Percentiles rank a stretch among this genome's conserved stretches.
phyloP scores from a whole-genome alignment of 2,113 vertebrate species.

The Vimba vimba region DNA sequence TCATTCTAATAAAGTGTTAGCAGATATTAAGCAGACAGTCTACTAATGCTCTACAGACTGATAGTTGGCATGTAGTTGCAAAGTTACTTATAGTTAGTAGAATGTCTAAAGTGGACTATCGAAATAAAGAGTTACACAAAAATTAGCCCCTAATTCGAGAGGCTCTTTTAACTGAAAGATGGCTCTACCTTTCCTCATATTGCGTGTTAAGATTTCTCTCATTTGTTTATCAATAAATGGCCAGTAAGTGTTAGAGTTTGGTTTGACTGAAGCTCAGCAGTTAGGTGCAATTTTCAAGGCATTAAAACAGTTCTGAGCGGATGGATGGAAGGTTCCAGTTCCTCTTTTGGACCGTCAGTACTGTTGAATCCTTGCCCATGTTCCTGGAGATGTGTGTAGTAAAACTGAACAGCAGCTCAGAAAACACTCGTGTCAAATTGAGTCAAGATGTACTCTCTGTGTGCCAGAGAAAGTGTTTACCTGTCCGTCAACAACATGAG shows the following conservation, averaged over 20 bases:
- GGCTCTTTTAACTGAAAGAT: not conserved
- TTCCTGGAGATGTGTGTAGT: conserved; percentile 13
- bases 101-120: no score
- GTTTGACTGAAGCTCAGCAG: not conserved
- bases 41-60: no score
- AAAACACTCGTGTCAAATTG: conserved; percentile 35
- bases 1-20: no score
- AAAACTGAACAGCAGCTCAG: not conserved
- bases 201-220: not conserved
- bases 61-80: no score
- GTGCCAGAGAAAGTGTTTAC: conserved; percentile 31
- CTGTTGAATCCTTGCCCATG: conserved; percentile 20
- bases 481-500: conserved; percentile 56
- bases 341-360: not conserved
- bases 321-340: conserved; percentile 20
- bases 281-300: not conserved
- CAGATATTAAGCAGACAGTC: no score
- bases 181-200: not conserved
- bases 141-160: not conserved
- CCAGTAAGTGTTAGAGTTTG: not conserved
- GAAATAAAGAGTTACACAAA: no score
- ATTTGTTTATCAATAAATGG: not conserved
- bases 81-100: no score
- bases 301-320: not conserved
- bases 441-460: conserved; percentile 42